Percentiles rank a stretch among this genome's conserved stretches.
Evolutionary conservation across 37 sponge, comb jelly and placozoan genomes (phyloP).

Genomic region (Chondrilla cf. caribensis): DNA sequence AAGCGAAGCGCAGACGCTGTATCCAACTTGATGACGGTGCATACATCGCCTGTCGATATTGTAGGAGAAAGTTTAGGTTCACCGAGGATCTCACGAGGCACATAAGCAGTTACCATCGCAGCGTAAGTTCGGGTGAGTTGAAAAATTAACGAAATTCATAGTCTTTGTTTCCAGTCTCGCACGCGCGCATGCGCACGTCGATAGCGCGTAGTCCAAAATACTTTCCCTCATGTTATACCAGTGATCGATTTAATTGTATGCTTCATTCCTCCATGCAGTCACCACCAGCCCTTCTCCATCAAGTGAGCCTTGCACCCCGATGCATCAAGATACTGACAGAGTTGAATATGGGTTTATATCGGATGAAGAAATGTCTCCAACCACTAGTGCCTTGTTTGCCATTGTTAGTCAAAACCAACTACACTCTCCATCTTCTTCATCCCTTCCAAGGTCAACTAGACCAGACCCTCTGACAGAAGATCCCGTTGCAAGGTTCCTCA

Average conservation of each 20-base stretch:
- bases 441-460: background rate
- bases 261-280: background rate
- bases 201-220: background rate
- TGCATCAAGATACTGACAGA: background rate
- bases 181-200: no score
- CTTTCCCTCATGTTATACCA: background rate
- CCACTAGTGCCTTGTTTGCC: conserved; percentile 2
- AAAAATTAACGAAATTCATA: no score
- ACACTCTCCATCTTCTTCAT: conserved; percentile 6
- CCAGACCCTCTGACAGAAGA: background rate
- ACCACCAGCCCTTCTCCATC: background rate
- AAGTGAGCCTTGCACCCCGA: background rate
- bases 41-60: conserved; percentile 37
- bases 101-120: conserved; percentile 54
- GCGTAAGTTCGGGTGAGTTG: conserved; percentile 4
- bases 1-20: conserved; percentile 55
- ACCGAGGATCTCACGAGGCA: conserved; percentile 71
- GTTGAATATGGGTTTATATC: background rate
- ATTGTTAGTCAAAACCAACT: background rate
- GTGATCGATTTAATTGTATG: background rate
- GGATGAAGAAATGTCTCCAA: conserved; percentile 13
- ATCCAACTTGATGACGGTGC: conserved; percentile 63
- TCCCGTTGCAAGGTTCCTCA: background rate
- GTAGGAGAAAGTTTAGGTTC: conserved; percentile 67
- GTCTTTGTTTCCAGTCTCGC: no score